Evolutionary conservation across 1,140 invertebrate genomes (phyloP), one percentile per base, ranked within the genome.

Genomic region (Drosophila jambulina): DNA sequence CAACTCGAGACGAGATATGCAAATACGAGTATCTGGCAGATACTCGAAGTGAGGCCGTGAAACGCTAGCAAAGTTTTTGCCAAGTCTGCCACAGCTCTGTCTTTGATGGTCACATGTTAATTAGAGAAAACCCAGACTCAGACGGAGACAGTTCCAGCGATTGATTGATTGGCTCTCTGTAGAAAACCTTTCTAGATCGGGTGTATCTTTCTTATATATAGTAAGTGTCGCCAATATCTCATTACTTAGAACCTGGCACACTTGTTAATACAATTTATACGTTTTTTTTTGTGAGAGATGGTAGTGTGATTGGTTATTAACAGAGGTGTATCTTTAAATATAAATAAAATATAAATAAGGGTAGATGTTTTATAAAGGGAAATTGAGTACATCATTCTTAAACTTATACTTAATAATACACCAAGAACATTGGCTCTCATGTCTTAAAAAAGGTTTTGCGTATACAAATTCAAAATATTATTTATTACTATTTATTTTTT

Each of bases 1-100:
- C 75, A 34, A 61, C 49, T 59, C 57, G 48, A 58, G 46, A 27
- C 74, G 32, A 78, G 64, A 78, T 85, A 85, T 85, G 68, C 74
- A 85, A 85, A 75, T 78, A 25, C 15, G 3, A 54, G 34, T 54
- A 84, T 42, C 56, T 59, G 25, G 25, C 56, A 49, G 27, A 72
- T 19, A 54, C 67, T 29, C 21, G 1, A 53, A 36, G n/a, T 32
- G 10, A 32, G 34, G 34, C 51, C 19, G 49, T n/a, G 15, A 36
- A 36, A 36, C 34, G 12, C 34, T 13, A 36, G 34, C 12, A 56
- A 59, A 51, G 36, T 36, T 49, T 72, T 59, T 27, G 17, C 69
- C 49, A 34, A 49, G 43, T 59, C 21, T 27, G 65, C 69, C 43
- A 71, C 17, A 49, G 25, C 43, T 38, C 34, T 57, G 68, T 19